These are phyloP conservation scores for Empidonax traillii DNA, from an alignment of 2,113 vertebrate species.

Conservation along the genomic window DNA sequence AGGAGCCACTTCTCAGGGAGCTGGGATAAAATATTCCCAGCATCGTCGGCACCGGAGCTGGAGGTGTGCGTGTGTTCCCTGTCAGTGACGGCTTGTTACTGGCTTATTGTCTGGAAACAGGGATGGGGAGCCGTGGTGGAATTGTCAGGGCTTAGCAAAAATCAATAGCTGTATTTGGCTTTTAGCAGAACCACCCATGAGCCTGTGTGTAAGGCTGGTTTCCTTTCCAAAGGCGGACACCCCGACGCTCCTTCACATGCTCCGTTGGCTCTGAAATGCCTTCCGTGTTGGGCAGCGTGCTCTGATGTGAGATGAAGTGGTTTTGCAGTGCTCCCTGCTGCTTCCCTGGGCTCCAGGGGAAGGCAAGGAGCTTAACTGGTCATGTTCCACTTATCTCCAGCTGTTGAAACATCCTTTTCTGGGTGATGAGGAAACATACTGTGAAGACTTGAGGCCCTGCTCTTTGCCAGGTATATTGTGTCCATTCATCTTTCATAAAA, in stretches of 20 bases:
- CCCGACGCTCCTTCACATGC: rapidly evolving
- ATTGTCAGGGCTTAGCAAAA: background rate
- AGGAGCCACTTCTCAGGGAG: background rate
- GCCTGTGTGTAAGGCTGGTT: background rate
- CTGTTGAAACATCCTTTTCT: background rate
- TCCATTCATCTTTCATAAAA: background rate
- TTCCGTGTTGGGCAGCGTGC: background rate
- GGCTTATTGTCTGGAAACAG: background rate
- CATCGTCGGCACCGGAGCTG: background rate
- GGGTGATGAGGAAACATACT: background rate
- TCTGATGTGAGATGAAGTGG: background rate
- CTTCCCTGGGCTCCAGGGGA: background rate
- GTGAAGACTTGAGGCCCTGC: background rate
- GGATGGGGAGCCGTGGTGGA: background rate
- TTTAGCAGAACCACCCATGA: background rate
- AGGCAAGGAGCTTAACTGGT: background rate
- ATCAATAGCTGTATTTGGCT: background rate
- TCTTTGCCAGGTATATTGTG: background rate
- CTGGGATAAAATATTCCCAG: background rate
- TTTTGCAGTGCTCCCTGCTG: background rate
- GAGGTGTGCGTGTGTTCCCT: background rate
- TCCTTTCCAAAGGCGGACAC: background rate
- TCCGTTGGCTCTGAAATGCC: background rate
- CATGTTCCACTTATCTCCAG: background rate
- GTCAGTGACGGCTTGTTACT: background rate